These are phyloP conservation scores for Luidia sarsii DNA, from an alignment of 53 echinoderm and acorn worm genomes.

Conservation along the genomic window DNA sequence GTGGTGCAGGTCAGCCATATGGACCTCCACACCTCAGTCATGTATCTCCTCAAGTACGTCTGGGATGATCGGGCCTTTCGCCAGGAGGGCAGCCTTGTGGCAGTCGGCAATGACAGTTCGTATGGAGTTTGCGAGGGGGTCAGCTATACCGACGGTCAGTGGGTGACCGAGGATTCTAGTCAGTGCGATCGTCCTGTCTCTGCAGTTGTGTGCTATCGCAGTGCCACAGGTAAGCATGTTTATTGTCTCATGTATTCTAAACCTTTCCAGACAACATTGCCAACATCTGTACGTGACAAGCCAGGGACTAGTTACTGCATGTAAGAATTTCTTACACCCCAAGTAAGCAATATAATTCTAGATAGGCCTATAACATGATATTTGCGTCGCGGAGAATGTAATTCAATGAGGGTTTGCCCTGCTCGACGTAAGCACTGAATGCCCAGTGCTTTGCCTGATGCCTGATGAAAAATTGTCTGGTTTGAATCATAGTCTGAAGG, in stretches of 20 bases:
- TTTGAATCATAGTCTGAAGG: too few relatives aligned
- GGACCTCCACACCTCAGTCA: background rate
- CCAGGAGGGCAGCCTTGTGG: background rate
- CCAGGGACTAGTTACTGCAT: too few relatives aligned
- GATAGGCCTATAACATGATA: too few relatives aligned
- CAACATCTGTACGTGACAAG: too few relatives aligned
- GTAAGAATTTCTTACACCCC: too few relatives aligned
- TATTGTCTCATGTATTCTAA: background rate
- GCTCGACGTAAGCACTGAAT: too few relatives aligned
- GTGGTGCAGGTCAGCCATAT: background rate
- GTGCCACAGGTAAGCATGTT: slow-evolving; percentile 23
- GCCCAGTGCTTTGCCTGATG: too few relatives aligned
- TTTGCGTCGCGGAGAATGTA: too few relatives aligned
- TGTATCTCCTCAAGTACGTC: slow-evolving; percentile 27
- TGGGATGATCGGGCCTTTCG: background rate
- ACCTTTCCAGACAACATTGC: too few relatives aligned
- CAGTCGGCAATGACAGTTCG: background rate
- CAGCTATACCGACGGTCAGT: background rate
- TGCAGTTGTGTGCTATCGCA: slow-evolving; percentile 28
- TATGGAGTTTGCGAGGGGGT: background rate
- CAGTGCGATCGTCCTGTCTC: slow-evolving; percentile 6
- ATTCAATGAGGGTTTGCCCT: too few relatives aligned
- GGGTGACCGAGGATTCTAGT: background rate
- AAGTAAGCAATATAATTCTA: too few relatives aligned
- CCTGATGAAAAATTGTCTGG: too few relatives aligned